These are phyloP conservation scores for Chaetura pelagica DNA, from an alignment of 2,113 vertebrate genomes.

Conservation along the genomic window DNA sequence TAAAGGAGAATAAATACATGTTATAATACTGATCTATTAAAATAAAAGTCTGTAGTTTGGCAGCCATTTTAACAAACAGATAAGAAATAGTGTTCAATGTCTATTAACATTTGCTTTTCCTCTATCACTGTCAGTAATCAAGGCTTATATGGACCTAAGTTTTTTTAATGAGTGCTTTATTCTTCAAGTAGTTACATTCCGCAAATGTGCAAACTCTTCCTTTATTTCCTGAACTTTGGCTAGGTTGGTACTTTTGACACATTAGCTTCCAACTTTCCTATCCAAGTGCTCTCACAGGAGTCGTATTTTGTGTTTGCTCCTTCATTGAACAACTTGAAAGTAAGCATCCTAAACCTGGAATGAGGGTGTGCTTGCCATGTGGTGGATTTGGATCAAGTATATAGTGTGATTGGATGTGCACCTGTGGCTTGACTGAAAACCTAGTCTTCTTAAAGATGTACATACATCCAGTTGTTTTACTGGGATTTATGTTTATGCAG, in stretches of 20 bases:
- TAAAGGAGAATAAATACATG: not conserved
- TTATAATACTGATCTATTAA: not conserved
- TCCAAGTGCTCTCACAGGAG: not conserved
- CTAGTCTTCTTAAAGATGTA: not conserved
- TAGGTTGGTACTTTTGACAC: not conserved
- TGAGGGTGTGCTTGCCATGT: not conserved
- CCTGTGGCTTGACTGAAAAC: not conserved
- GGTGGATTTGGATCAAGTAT: not conserved
- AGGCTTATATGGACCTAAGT: not conserved
- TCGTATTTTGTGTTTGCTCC: not conserved
- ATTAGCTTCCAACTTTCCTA: not conserved
- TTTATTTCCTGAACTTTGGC: not conserved
- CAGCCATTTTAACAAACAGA: not conserved
- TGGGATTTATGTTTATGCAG: not conserved
- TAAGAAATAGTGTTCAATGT: not conserved
- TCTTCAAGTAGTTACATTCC: not conserved
- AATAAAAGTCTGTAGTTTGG: not conserved
- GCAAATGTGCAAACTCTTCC: not conserved
- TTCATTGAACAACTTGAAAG: not conserved
- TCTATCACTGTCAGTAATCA: not conserved
- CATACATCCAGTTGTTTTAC: not conserved
- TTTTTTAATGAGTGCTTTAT: not conserved
- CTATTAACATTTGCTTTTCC: not conserved
- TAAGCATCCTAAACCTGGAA: not conserved
- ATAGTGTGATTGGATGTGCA: not conserved